Percentiles rank a stretch among this genome's conserved stretches.
phyloP scores from a whole-genome alignment of 2,888 invertebrate species.

The Lithophane socia region DNA sequence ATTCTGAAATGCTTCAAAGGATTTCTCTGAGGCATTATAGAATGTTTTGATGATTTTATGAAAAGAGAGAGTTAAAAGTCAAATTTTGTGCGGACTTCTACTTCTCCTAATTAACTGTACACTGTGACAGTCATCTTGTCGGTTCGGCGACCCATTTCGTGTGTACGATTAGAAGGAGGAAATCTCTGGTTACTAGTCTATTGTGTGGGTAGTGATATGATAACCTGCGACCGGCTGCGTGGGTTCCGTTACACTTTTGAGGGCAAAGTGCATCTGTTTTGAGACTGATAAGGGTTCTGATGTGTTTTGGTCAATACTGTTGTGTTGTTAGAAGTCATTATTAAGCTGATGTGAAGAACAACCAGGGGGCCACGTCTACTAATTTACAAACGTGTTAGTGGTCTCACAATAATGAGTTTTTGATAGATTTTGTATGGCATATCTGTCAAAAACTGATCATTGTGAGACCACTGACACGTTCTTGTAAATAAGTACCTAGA shows the following conservation, averaged over 20 bases:
- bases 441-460: no score
- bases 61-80: background rate
- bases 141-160: conserved; percentile 47
- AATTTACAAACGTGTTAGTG: no score
- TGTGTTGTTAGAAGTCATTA: no score
- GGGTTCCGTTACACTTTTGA: conserved; percentile 36
- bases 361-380: no score
- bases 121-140: conserved; percentile 12
- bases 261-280: conserved; percentile 41
- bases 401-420: no score
- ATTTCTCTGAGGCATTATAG: no score
- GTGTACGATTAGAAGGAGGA: conserved; percentile 61
- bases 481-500: no score
- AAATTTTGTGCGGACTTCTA: conserved; percentile 12
- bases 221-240: conserved; percentile 59
- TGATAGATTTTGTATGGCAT: no score
- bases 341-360: no score
- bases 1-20: no score
- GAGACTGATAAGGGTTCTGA: conserved; percentile 28
- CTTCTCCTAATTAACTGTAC: background rate
- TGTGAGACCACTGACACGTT: no score
- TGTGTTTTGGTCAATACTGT: background rate
- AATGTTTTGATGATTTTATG: no score
- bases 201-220: conserved; percentile 59
- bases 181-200: conserved; percentile 57